phyloP scores from a whole-genome alignment of 2,113 vertebrate genomes.

The Salvelinus fontinalis region DNA sequence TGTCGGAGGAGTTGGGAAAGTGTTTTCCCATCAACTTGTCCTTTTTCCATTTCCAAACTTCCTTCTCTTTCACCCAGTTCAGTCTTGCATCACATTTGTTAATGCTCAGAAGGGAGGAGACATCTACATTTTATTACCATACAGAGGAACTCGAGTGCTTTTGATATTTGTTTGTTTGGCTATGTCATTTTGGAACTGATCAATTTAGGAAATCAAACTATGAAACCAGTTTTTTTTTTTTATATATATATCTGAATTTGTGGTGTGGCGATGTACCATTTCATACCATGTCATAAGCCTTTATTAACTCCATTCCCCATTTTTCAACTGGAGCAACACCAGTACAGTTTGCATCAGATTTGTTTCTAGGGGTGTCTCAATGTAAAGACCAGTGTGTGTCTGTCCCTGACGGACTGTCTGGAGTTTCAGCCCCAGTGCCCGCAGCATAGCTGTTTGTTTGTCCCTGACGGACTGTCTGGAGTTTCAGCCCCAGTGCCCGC shows the following conservation, averaged over 20 bases:
- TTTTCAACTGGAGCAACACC: neutral
- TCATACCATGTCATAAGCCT: neutral
- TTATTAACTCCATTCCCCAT: neutral
- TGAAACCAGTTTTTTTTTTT: slow-evolving; percentile 24
- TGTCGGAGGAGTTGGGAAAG: neutral
- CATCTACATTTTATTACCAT: slow-evolving; percentile 29
- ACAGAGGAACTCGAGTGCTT: slow-evolving; percentile 9
- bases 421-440: neutral
- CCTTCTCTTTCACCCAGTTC: slow-evolving; percentile 7
- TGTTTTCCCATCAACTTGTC: slow-evolving; percentile 4
- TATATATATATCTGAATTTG: slow-evolving; percentile 17
- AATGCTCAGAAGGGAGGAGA: slow-evolving; percentile 18
- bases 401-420: neutral
- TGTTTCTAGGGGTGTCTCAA: no score
- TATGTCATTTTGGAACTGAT: slow-evolving; percentile 15
- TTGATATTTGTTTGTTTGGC: slow-evolving; percentile 9
- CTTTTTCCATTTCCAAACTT: neutral
- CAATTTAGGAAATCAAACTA: slow-evolving; percentile 19
- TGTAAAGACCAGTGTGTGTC: neutral
- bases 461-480: neutral
- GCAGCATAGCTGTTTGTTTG: neutral
- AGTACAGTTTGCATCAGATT: neutral
- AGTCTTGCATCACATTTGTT: slow-evolving; percentile 9
- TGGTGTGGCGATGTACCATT: slow-evolving; percentile 9
- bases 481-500: neutral